phyloP scores from a whole-genome alignment of 2,113 vertebrate species.

The Butastur rufipennis region DNA sequence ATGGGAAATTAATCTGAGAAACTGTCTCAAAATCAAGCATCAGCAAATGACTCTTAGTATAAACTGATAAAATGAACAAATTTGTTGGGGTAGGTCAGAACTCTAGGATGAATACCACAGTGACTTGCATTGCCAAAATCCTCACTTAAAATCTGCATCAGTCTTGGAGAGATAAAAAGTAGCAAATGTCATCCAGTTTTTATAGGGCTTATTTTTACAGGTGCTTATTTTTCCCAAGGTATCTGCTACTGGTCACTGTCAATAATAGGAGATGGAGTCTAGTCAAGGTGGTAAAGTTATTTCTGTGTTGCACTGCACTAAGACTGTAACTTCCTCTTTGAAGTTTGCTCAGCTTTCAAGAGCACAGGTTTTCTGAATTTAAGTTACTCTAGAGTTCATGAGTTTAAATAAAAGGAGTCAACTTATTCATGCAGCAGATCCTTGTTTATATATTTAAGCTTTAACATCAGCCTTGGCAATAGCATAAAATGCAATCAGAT shows the following conservation, averaged over 20 bases:
- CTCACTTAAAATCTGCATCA: neutral
- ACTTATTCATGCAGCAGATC: neutral
- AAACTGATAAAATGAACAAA: neutral
- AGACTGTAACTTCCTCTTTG: neutral
- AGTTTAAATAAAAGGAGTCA: neutral
- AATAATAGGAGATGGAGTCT: neutral
- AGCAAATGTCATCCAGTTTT: neutral
- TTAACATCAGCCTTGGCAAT: conserved; percentile 33
- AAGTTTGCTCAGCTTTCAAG: neutral
- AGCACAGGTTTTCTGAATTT: neutral
- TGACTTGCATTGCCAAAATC: neutral
- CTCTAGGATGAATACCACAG: neutral
- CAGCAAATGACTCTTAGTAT: neutral
- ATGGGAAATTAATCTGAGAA: neutral
- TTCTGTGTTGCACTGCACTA: neutral
- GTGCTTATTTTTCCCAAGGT: neutral
- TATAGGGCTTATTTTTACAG: neutral
- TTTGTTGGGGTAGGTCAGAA: neutral
- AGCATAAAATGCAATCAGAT: conserved; percentile 20
- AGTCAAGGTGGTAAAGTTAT: neutral
- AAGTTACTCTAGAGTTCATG: neutral
- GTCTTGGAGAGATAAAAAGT: neutral
- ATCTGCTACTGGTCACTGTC: neutral
- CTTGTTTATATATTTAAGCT: conserved; percentile 4
- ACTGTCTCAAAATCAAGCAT: neutral